Conservation (phyloP, 2,888 invertebrate species). For the Metallyticus violacea region DNA sequence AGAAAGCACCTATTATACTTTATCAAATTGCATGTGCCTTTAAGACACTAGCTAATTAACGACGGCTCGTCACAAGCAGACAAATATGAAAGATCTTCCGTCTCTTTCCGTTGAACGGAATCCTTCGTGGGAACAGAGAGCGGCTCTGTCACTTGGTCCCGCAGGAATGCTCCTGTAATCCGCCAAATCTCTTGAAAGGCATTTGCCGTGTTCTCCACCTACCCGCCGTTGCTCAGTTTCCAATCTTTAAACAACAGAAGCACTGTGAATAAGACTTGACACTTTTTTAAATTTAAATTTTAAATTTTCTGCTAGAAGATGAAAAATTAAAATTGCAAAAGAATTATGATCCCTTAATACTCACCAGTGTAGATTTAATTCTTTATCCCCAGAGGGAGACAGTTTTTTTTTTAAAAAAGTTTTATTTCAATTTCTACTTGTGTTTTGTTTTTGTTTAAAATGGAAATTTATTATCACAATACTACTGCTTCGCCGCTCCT, state of each 20-base stretch:
- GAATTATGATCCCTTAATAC: neutral
- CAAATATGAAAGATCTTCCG: neutral
- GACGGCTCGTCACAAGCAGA: neutral
- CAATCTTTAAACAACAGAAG: neutral
- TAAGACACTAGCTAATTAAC: neutral
- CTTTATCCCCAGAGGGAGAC: neutral
- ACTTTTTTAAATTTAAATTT: neutral
- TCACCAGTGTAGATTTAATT: neutral
- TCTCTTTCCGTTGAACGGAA: neutral
- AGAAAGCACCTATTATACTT: neutral
- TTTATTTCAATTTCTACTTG: neutral
- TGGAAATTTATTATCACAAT: too few species aligned
- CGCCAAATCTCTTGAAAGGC: constrained; percentile 18
- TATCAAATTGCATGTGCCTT: neutral
- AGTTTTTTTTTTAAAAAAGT: neutral
- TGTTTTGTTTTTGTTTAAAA: too few species aligned
- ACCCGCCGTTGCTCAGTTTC: neutral
- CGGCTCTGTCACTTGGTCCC: neutral
- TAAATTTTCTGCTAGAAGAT: neutral
- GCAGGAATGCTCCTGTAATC: neutral
- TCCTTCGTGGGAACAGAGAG: neutral
- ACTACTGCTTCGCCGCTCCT: too few species aligned
- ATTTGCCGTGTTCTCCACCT: neutral
- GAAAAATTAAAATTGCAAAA: neutral
- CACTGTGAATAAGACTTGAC: neutral